A percentile compares a stretch with the other conserved stretches of the same genome.
These are phyloP conservation scores for Podiceps cristatus DNA, from an alignment of 2,113 vertebrate species.

Conservation along the genomic window DNA sequence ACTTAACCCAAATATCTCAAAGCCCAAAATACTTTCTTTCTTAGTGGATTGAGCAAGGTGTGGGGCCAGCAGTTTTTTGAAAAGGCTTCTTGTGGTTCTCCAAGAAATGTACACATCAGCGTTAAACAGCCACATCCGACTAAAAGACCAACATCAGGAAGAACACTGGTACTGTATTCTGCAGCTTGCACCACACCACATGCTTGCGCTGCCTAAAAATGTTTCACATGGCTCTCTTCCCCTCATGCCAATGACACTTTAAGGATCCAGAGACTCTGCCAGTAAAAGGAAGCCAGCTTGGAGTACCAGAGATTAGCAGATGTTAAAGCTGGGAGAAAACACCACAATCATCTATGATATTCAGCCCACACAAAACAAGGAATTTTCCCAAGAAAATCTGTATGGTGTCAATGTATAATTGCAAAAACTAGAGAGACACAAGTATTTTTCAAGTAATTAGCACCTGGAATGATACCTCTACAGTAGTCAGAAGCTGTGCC, in stretches of 20 bases:
- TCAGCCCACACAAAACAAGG: background rate
- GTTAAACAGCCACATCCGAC: background rate
- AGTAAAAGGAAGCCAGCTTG: background rate
- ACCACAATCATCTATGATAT: background rate
- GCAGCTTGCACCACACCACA: background rate
- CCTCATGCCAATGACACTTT: background rate
- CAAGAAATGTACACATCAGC: background rate
- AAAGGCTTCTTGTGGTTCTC: background rate
- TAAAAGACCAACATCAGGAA: background rate
- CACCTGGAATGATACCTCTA: background rate
- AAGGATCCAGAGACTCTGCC: background rate
- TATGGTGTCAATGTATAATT: background rate
- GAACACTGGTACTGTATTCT: background rate
- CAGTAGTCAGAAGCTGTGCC: background rate
- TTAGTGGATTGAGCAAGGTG: background rate
- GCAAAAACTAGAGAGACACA: background rate
- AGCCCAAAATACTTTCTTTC: background rate
- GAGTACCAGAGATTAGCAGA: background rate
- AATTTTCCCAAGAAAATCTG: background rate
- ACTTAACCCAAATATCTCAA: background rate
- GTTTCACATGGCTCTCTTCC: background rate
- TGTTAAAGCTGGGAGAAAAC: background rate
- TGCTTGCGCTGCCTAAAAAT: background rate
- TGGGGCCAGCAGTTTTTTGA: background rate
- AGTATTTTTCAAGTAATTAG: background rate